A percentile compares a stretch with the other conserved stretches of the same genome.
Evolutionary conservation across 92 coral and sea anemone genomes (phyloP).

Genomic region (Galaxea fascicularis): DNA sequence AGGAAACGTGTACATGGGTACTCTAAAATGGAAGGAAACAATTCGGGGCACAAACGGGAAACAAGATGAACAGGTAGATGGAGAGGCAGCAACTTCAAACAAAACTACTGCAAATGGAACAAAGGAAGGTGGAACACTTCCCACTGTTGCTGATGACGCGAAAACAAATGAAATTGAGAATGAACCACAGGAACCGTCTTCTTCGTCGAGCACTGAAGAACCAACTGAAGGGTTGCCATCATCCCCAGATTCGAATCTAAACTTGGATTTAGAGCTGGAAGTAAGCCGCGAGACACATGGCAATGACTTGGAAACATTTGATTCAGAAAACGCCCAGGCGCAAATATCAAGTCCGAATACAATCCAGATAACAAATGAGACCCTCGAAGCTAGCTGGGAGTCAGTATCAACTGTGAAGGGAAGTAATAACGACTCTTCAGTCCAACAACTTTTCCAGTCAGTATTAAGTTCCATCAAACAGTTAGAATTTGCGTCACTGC

Average conservation of each 20-base stretch:
- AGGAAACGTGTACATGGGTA: slow-evolving; percentile 6
- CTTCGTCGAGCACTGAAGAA: slow-evolving; percentile 4
- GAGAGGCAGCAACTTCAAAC: neutral
- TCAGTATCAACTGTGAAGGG: neutral
- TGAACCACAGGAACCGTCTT: slow-evolving; percentile 15
- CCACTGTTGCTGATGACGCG: neutral
- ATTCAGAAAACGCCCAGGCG: neutral
- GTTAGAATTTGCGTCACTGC: neutral
- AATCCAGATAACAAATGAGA: neutral
- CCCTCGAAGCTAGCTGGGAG: neutral
- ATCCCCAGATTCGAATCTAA: neutral
- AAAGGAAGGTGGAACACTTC: neutral
- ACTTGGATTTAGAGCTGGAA: neutral
- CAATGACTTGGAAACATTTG: neutral
- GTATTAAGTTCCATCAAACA: slow-evolving; percentile 39
- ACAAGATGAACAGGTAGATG: neutral
- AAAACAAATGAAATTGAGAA: neutral
- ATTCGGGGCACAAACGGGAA: slow-evolving; percentile 9
- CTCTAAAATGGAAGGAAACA: neutral
- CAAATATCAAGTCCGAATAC: neutral
- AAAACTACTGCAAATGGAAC: neutral
- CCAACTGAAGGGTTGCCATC: neutral
- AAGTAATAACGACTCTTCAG: neutral
- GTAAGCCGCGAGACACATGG: neutral
- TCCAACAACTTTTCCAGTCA: slow-evolving; percentile 28